Evolutionary conservation across 1,140 invertebrate genomes (phyloP).

Genomic region (Ceratosolen solmsi): DNA sequence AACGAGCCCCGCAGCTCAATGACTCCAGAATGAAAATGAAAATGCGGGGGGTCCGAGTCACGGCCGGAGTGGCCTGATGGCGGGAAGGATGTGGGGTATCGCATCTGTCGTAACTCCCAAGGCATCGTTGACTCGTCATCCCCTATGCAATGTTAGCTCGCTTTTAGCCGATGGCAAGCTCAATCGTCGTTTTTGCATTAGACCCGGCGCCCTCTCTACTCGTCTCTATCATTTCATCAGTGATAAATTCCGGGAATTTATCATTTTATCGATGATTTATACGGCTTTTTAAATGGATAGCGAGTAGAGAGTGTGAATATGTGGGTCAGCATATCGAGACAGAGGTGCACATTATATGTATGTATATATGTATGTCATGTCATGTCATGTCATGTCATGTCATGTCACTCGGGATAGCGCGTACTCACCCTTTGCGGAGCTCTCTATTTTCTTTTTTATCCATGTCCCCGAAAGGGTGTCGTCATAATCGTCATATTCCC

Average conservation of each 20-base stretch:
- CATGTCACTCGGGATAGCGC: not conserved
- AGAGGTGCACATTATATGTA: no score
- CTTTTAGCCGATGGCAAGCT: not conserved
- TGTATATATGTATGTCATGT: no score
- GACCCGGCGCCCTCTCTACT: no score
- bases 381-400: not conserved
- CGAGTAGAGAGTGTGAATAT: no score
- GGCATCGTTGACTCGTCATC: not conserved
- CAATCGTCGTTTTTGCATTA: slow-evolving; percentile 7
- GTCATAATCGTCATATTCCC: not conserved
- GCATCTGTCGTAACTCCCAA: slow-evolving; percentile 13
- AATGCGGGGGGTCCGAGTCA: not conserved
- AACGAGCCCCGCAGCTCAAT: not conserved
- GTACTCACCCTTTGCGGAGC: not conserved
- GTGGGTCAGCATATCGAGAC: no score
- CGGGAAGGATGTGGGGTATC: not conserved
- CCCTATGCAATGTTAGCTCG: not conserved
- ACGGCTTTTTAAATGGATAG: no score
- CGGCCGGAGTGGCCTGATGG: no score
- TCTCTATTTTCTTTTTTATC: not conserved
- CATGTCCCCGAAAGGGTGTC: not conserved
- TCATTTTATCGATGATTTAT: no score
- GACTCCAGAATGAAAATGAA: not conserved
- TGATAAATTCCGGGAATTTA: no score
- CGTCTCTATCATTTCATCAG: no score